phyloP scores from a whole-genome alignment of 2,113 vertebrate genomes.

The Protobothrops flavoviridis region DNA sequence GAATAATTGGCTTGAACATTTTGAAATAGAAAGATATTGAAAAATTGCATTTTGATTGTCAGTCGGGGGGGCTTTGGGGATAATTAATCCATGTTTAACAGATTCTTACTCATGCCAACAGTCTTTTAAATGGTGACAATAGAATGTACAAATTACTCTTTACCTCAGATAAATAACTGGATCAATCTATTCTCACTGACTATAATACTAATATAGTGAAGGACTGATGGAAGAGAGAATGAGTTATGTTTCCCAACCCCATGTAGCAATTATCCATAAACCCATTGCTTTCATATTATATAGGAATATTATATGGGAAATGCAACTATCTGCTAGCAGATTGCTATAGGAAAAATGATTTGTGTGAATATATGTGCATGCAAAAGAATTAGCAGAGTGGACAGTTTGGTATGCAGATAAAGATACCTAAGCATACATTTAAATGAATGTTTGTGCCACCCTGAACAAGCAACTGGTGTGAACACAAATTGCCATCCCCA shows the following conservation, averaged over 20 bases:
- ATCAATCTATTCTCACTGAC: background rate
- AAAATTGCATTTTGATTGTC: background rate
- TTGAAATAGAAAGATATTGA: background rate
- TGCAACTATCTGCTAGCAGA: background rate
- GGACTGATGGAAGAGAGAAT: background rate
- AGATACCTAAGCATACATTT: background rate
- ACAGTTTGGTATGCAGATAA: background rate
- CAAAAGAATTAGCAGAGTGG: background rate
- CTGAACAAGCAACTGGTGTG: background rate
- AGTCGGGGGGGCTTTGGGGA: background rate
- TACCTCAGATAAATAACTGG: background rate
- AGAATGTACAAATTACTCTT: background rate
- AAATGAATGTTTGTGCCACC: background rate
- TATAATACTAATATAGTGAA: background rate
- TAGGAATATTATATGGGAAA: background rate
- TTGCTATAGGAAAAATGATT: background rate
- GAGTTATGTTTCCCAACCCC: background rate
- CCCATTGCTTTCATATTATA: background rate
- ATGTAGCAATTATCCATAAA: background rate
- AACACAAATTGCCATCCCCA: background rate
- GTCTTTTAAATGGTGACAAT: background rate
- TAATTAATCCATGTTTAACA: background rate
- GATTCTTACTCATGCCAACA: background rate
- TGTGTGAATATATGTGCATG: background rate
- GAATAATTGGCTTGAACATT: background rate